These are phyloP conservation scores for Hylomyscus alleni DNA, from an alignment of 2,797 vertebrate species.

Conservation along the genomic window DNA sequence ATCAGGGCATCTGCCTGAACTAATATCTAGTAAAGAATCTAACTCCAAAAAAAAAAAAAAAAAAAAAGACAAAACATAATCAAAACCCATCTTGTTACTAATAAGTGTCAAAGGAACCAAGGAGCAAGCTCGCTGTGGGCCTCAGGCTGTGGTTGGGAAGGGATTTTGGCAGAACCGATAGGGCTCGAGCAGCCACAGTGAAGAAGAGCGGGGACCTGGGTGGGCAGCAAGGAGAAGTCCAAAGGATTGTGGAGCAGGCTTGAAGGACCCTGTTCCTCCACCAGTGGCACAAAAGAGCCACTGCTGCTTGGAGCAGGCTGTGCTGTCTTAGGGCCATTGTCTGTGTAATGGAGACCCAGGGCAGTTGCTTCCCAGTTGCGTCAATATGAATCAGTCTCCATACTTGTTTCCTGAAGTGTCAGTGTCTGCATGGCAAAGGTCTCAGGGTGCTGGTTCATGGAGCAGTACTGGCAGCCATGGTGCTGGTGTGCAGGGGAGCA, in stretches of 20 bases:
- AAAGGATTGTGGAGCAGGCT: not conserved
- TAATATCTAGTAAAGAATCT: slow-evolving; percentile 65
- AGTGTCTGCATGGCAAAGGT: not conserved
- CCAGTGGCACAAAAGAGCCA: not conserved
- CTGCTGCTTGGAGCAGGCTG: not conserved
- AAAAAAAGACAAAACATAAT: no score
- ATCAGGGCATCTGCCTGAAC: not conserved
- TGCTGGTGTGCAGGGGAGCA: not conserved
- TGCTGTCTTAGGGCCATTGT: not conserved
- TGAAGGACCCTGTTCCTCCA: not conserved
- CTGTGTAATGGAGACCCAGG: not conserved
- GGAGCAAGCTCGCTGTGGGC: not conserved
- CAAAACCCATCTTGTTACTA: not conserved
- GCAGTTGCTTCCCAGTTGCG: not conserved
- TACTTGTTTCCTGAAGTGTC: not conserved
- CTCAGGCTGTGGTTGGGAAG: not conserved
- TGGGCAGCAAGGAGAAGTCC: not conserved
- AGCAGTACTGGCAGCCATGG: not conserved
- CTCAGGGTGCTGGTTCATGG: not conserved
- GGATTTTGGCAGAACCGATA: not conserved
- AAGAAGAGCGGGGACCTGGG: not conserved
- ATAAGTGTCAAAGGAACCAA: not conserved
- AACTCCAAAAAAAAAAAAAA: no score
- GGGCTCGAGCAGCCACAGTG: not conserved
- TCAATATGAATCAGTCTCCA: not conserved